Conservation (phyloP, 2,888 invertebrate genomes). For the Lasioglossum vierecki region DNA sequence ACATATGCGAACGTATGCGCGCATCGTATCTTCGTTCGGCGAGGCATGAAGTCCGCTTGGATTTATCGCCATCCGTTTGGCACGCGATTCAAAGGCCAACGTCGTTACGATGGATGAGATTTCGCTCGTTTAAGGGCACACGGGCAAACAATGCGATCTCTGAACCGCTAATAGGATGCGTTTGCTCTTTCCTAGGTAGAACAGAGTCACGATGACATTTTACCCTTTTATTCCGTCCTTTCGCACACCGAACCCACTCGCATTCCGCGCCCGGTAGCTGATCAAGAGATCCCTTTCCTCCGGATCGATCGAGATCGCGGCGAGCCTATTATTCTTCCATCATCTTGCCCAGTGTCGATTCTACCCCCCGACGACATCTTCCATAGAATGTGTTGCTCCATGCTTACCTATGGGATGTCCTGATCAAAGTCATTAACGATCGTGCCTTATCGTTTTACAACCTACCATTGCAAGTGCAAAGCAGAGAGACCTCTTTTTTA, state of each 20-base stretch:
- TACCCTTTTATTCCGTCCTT: conserved; percentile 54
- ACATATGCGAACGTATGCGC: conserved; percentile 21
- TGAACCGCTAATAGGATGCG: conserved; percentile 80
- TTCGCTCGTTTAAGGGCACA: conserved; percentile 75
- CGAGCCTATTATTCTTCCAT: neutral
- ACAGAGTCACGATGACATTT: conserved; percentile 66
- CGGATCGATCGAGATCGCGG: conserved; percentile 63
- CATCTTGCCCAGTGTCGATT: neutral
- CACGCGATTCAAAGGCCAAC: conserved; percentile 78
- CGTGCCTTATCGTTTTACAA: neutral
- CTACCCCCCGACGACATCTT: neutral
- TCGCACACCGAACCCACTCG: conserved; percentile 76
- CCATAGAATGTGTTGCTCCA: neutral
- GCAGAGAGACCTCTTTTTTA: too few species aligned
- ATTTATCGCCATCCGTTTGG: conserved; percentile 68
- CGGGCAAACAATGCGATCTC: conserved; percentile 76
- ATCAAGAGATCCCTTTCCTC: conserved; percentile 42
- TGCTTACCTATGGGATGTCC: neutral
- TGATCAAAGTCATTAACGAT: neutral
- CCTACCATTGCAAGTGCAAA: neutral
- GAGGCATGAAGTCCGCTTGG: conserved; percentile 33
- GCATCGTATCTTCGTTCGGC: conserved; percentile 60
- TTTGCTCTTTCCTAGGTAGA: conserved; percentile 72
- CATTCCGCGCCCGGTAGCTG: conserved; percentile 76
- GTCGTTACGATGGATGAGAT: conserved; percentile 76